phyloP scores from a whole-genome alignment of 2,113 vertebrate species.

The Silurus asotus region DNA sequence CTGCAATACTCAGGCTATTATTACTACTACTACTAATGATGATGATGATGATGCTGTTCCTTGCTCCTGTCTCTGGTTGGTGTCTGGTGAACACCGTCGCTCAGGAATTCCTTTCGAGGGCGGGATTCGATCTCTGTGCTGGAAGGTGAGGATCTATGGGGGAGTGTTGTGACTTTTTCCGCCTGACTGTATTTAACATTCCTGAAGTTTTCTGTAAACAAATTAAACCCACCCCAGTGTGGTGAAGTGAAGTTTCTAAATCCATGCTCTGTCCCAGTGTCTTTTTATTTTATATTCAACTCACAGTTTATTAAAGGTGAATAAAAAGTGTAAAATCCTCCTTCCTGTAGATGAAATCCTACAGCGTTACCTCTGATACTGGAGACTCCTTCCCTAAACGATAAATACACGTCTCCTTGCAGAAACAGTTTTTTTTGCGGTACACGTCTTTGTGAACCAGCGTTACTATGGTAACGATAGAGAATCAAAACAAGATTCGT shows the following conservation, averaged over 20 bases:
- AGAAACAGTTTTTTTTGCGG: not conserved
- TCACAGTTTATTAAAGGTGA: not conserved
- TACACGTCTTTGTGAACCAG: not conserved
- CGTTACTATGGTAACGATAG: not conserved
- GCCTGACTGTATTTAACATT: too few species aligned
- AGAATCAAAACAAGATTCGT: not conserved
- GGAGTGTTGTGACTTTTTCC: not conserved
- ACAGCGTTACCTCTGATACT: not conserved
- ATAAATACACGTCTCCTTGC: not conserved
- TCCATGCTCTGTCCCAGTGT: not conserved
- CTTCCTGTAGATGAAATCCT: not conserved
- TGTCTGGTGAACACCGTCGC: not conserved
- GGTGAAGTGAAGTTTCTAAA: not conserved
- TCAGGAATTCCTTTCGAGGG: conserved; percentile 95
- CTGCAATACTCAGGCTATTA: too few species aligned
- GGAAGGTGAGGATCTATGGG: conserved; percentile 84
- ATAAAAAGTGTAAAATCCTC: not conserved
- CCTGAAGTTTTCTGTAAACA: not conserved
- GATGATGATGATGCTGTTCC: not conserved
- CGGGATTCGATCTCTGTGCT: conserved; percentile 91
- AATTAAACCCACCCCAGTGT: not conserved
- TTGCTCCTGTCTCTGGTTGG: not conserved
- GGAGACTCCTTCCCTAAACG: not conserved
- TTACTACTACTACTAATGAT: too few species aligned
- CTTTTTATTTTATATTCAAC: not conserved